Evolutionary conservation across 2,113 vertebrate genomes (phyloP), one percentile per base, ranked within the genome.

Genomic region (Piprites chloris): DNA sequence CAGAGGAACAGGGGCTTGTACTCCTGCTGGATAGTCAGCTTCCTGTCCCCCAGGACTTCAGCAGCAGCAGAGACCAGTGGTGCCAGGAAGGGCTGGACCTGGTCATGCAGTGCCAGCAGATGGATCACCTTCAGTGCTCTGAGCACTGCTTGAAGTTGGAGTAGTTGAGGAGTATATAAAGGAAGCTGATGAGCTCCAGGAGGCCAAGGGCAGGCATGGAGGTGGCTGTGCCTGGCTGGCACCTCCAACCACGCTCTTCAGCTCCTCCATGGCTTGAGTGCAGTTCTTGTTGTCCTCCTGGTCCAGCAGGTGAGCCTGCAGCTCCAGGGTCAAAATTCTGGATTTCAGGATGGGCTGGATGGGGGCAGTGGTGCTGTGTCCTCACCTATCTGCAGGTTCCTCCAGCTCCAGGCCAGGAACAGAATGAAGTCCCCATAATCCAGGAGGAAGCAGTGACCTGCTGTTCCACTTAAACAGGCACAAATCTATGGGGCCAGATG

Each of bases 251-350:
- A 93, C 97, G 93, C 74, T 98, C 95, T 87, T 98, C 76, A 71
- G 67, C 94, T 99, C 97, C 84, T 99, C 99, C 83, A 99, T 97
- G 4, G 98, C 99, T 78, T 97, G 98, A 28, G 98, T 98, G 74
- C 99, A 98, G 81, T 97, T 98, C 65, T 97, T 98, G 96, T 99
- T 99, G 97, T 99, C 98, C 71, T 98, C 98, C 62, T 95, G 97
- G 97, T 99, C 99, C 95, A 99, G 98, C 87, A 99, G 98, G 49
- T 98, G 97, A 62, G 97, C 93, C 69, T 98, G 98, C 92, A 99
- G 97, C 96, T 99, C 99, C 94, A 98, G 97, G 37, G 99, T 98
- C 91, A 99, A 96, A 92, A 99, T 96, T 47, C 98, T 99, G 93
- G 98, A 98, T 95, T 98, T 98, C 95, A 99, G 98, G 80, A 44